Conservation (phyloP, 1,140 invertebrate genomes). For the Trichogramma pretiosum region DNA sequence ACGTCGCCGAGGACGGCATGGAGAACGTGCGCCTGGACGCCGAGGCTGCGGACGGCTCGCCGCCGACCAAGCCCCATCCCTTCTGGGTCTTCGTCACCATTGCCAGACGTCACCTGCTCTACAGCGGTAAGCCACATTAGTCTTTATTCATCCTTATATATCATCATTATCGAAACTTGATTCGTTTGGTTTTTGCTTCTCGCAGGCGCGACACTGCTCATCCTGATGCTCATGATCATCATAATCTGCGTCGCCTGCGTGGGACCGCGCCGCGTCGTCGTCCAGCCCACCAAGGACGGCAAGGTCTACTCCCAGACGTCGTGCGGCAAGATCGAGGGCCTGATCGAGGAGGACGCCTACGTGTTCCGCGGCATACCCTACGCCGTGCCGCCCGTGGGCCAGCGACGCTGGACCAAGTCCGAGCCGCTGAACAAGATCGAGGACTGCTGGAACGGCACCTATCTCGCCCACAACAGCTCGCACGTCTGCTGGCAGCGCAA, state of each 20-base stretch:
- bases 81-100: constrained; percentile 26
- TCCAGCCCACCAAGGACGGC: constrained; percentile 52
- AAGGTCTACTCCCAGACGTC: constrained; percentile 62
- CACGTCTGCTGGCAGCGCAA: constrained; percentile 59
- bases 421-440: constrained; percentile 55
- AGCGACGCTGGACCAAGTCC: constrained; percentile 64
- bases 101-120: constrained; percentile 31
- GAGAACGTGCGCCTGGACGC: constrained; percentile 55
- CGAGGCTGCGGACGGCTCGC: constrained; percentile 25
- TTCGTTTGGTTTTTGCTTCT: too few species aligned
- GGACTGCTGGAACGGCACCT: constrained; percentile 73
- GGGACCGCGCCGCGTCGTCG: constrained; percentile 47
- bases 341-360: constrained; percentile 64
- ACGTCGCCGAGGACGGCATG: constrained; percentile 64
- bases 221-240: constrained; percentile 58
- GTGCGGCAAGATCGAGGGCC: constrained; percentile 70
- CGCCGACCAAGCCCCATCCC: constrained; percentile 31
- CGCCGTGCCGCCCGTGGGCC: constrained; percentile 64
- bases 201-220: constrained; percentile 42
- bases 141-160: neutral
- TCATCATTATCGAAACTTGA: too few species aligned
- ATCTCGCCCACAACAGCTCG: constrained; percentile 57
- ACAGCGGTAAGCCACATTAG: constrained; percentile 26
- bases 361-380: constrained; percentile 81
- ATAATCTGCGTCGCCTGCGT: constrained; percentile 52